phyloP scores from a whole-genome alignment of 2,113 vertebrate genomes.

The Bubalus kerabau region DNA sequence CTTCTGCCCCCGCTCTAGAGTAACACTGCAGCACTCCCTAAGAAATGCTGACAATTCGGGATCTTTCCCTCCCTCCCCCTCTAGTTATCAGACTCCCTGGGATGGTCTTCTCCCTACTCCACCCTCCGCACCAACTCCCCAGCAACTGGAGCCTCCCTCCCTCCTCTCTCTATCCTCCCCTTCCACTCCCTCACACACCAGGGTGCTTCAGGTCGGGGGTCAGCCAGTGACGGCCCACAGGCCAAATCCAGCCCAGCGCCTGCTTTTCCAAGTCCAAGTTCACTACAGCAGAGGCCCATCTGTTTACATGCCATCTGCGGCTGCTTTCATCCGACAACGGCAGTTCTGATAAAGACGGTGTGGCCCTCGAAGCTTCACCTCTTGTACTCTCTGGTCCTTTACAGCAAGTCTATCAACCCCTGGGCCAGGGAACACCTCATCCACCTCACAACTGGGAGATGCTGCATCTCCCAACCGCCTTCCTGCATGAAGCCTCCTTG shows the following conservation, averaged over 20 bases:
- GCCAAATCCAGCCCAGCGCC: not conserved
- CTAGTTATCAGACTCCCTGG: not conserved
- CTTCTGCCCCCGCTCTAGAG: fast-evolving
- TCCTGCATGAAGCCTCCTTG: fast-evolving
- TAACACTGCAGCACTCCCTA: no score
- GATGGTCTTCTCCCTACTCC: not conserved
- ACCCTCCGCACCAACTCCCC: not conserved
- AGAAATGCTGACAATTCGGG: not conserved
- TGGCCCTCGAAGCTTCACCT: not conserved
- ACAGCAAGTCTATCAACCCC: not conserved
- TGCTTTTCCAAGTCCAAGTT: fast-evolving
- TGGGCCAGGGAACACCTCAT: not conserved
- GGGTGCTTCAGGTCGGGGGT: not conserved
- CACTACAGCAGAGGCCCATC: fast-evolving
- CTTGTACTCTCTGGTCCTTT: not conserved
- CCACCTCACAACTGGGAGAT: fast-evolving
- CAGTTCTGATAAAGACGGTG: fast-evolving
- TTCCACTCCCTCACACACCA: not conserved
- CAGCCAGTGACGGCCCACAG: fast-evolving
- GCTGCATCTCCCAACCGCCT: fast-evolving
- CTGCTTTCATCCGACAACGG: fast-evolving
- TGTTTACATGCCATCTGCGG: fast-evolving
- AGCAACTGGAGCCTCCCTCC: not conserved
- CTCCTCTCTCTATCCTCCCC: not conserved
- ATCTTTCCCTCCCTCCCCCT: not conserved